Base-by-base conservation (phyloP, 53 echinoderm and acorn worm species). In the Holothuria scabra region DNA sequence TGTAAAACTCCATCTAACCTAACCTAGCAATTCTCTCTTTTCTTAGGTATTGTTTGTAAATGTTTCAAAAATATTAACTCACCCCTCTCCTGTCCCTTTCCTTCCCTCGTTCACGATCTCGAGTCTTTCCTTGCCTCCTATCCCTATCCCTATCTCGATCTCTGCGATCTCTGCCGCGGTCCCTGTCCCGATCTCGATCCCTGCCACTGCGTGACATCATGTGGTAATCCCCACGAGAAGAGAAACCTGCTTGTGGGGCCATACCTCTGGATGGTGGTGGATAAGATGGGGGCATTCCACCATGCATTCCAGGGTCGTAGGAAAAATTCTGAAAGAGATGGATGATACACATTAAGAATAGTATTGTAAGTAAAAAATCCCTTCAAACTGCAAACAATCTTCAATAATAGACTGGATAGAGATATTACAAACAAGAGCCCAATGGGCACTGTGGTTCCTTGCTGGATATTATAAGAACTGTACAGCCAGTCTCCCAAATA, bases 161-260 rank as follows among this genome's bases (percentile, higher is more conserved):
- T 59, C 90, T 66, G 2, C 94, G 80, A 29, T 89, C 89, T 38
- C 92, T 63, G 34, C 56, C 88, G 28, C 95, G 81, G 29, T 94
- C 94, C 4, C 93, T 58, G 22, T 82, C 86, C 29, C 89, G 76
- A 25, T 95, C 95, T 37, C 92, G 66, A 37, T 91, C 93, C 26
- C 86, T 72, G 60, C 80, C 79, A 22, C 59, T 61, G 60, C 85
- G 92, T 29, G 31, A 59, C 58, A 66, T 79, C 37, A 68, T 81
- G 19, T 90, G 82, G 66, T 85, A 85, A 65, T 86, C 86, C 62
- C 87, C 82, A 16, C 86, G 86, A 12, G 90, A 86, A 80, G 91
- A 88, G 74, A 90, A 88, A 4, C 93, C 90, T 85, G 84, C 84
- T 61, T 76, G 83, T 26, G 84, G 90, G 25, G 90, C 85, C 21